A percentile compares a stretch with the other conserved stretches of the same genome.
Evolutionary conservation across 2,888 invertebrate species (phyloP).

Genomic region (Eupsilia transversa): DNA sequence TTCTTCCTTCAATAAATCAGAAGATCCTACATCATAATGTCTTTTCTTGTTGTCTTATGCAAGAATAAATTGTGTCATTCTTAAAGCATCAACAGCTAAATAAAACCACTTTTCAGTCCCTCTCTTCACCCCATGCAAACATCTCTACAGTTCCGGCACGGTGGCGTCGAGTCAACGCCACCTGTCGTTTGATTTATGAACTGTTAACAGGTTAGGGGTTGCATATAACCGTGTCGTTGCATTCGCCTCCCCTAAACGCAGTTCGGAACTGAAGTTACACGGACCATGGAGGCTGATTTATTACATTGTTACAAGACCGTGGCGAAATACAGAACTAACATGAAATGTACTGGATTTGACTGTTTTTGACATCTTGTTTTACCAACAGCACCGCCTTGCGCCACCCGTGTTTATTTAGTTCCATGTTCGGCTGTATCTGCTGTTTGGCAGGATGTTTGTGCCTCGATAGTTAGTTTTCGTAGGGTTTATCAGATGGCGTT

Average conservation of each 20-base stretch:
- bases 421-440: not conserved
- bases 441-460: not conserved
- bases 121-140: not conserved
- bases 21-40: not conserved
- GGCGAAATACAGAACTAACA: not conserved
- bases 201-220: conserved; percentile 18
- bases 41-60: not conserved
- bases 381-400: not conserved
- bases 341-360: too few relatives aligned
- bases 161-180: conserved; percentile 29
- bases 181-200: conserved; percentile 45
- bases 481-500: conserved; percentile 27
- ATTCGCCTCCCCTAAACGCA: not conserved
- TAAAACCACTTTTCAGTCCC: not conserved
- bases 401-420: not conserved
- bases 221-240: conserved; percentile 24
- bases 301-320: not conserved
- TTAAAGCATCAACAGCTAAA: not conserved
- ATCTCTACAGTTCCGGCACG: not conserved
- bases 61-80: not conserved
- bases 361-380: not conserved
- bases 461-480: not conserved
- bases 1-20: too few relatives aligned
- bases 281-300: conserved; percentile 33
- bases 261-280: conserved; percentile 4